A percentile compares a stretch with the other conserved stretches of the same genome.
Conservation (phyloP, 2,797 vertebrate genomes). For the Pyrocephalus nanus region DNA sequence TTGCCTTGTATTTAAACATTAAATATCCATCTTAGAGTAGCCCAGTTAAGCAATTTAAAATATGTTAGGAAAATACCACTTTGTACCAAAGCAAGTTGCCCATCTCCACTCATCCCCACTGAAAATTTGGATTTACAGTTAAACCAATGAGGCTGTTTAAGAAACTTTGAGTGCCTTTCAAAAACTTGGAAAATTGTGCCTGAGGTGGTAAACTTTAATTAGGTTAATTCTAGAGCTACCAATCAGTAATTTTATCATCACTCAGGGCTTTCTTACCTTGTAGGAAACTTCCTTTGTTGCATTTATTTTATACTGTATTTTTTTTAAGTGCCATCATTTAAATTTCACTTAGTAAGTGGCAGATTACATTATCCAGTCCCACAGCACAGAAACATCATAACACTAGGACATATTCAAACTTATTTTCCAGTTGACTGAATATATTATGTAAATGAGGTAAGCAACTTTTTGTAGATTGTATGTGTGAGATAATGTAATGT, state of each 20-base stretch:
- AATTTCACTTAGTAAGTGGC: conserved; percentile 95
- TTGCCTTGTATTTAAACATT: conserved; percentile 69
- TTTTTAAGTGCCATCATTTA: conserved; percentile 95
- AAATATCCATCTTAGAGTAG: conserved; percentile 60
- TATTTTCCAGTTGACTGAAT: conserved; percentile 88
- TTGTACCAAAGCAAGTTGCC: conserved; percentile 79
- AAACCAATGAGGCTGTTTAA: conserved; percentile 73
- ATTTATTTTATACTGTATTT: conserved; percentile 79
- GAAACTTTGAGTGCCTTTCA: conserved; percentile 82
- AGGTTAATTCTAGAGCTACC: conserved; percentile 80
- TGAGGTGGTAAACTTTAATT: conserved; percentile 79
- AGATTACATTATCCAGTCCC: conserved; percentile 92
- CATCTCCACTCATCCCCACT: conserved; percentile 61
- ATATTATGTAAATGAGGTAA: conserved; percentile 89
- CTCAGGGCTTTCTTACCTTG: conserved; percentile 84
- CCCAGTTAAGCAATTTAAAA: conserved; percentile 57
- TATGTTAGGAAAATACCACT: conserved; percentile 26
- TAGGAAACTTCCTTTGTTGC: conserved; percentile 75
- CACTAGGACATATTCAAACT: conserved; percentile 83
- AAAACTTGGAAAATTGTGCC: conserved; percentile 79
- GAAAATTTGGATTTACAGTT: conserved; percentile 75
- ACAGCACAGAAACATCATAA: conserved; percentile 91
- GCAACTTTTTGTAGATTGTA: conserved; percentile 88
- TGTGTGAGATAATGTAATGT: conserved; percentile 89
- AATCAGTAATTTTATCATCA: conserved; percentile 76